A percentile compares a stretch with the other conserved stretches of the same genome.
These are phyloP conservation scores for Archips crataeganus DNA, from an alignment of 2,888 invertebrate genomes.

Conservation along the genomic window DNA sequence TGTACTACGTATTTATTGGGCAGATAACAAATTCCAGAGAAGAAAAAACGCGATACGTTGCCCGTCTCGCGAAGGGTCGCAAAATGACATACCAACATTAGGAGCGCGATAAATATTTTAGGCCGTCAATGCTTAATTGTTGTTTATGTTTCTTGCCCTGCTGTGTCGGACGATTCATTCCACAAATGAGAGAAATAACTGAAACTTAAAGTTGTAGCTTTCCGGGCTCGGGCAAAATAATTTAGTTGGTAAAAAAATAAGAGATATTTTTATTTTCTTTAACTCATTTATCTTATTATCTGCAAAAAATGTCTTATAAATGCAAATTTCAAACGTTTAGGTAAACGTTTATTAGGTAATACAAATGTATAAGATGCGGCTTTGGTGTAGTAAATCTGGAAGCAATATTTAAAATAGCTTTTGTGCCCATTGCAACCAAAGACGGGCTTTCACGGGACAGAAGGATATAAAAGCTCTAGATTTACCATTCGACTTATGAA, in stretches of 20 bases:
- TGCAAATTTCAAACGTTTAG: too few relatives aligned
- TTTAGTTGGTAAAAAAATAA: not conserved
- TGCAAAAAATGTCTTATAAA: too few relatives aligned
- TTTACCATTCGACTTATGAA: constrained; percentile 59
- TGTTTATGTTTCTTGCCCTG: constrained; percentile 18
- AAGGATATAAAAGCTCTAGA: constrained; percentile 70
- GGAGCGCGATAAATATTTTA: constrained; percentile 15
- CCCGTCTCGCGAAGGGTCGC: constrained; percentile 10
- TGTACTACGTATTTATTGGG: constrained; percentile 51
- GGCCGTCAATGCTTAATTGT: constrained; percentile 16
- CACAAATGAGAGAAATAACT: not conserved
- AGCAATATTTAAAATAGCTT: constrained; percentile 81
- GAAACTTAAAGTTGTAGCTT: not conserved
- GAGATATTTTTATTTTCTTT: too few relatives aligned
- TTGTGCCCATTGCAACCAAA: constrained; percentile 70
- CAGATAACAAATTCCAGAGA: constrained; percentile 47
- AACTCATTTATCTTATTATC: too few relatives aligned
- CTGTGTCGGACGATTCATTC: not conserved
- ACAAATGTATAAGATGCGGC: constrained; percentile 67
- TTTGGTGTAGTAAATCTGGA: constrained; percentile 73
- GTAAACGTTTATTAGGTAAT: too few relatives aligned
- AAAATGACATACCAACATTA: constrained; percentile 20
- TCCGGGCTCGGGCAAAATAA: not conserved
- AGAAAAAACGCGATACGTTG: constrained; percentile 50
- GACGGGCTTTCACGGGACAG: constrained; percentile 68